A percentile compares a stretch with the other conserved stretches of the same genome.
Evolutionary conservation across 2,888 invertebrate species (phyloP).

Genomic region (Thereva unica): DNA sequence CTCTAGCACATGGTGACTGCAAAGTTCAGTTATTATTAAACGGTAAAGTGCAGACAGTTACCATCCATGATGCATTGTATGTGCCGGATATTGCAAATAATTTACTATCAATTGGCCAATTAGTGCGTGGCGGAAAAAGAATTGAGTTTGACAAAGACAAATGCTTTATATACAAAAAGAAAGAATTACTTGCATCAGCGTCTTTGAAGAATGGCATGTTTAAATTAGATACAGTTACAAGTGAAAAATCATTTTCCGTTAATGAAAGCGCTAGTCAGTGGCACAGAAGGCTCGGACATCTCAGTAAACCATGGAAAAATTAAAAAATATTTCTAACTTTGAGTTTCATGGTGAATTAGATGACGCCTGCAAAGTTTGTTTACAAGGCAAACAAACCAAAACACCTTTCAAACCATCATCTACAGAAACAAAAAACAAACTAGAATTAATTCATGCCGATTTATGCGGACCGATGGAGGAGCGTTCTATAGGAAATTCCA

Average conservation of each 20-base stretch:
- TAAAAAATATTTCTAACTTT: not conserved
- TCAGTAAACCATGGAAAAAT: not conserved
- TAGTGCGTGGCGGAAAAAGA: no score
- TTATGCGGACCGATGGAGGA: conserved; percentile 51
- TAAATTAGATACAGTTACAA: not conserved
- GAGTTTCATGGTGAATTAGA: not conserved
- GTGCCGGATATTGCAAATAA: no score
- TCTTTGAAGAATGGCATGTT: no score
- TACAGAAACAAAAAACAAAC: not conserved
- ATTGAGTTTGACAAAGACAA: no score
- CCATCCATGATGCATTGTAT: no score
- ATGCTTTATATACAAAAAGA: no score
- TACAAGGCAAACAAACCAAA: conserved; percentile 5
- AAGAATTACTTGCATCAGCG: no score
- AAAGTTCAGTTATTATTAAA: no score
- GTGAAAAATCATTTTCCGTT: not conserved
- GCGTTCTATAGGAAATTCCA: conserved; percentile 47
- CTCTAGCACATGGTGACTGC: no score
- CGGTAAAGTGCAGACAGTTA: no score
- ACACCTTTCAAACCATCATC: not conserved
- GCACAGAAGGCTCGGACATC: not conserved
- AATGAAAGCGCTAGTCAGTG: not conserved
- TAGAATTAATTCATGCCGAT: conserved; percentile 46
- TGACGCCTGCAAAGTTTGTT: not conserved
- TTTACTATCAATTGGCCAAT: no score